A percentile compares a stretch with the other conserved stretches of the same genome.
Evolutionary conservation across 2,888 invertebrate species (phyloP).

Genomic region (Thera britannica): DNA sequence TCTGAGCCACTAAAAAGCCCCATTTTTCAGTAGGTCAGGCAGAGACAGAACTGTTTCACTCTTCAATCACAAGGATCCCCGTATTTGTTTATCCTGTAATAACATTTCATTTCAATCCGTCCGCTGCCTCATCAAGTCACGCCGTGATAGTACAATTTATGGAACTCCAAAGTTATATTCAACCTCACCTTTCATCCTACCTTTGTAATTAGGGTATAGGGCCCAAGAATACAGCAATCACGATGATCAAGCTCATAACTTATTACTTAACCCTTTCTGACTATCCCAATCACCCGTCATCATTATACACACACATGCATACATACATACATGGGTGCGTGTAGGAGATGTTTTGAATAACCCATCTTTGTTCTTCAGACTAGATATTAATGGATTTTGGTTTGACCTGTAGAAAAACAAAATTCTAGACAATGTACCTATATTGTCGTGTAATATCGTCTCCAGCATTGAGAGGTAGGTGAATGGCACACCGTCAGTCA

Average conservation of each 20-base stretch:
- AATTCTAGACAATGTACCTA: too few relatives aligned
- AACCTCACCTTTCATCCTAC: background rate
- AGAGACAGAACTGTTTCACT: too few relatives aligned
- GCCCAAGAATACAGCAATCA: constrained; percentile 16
- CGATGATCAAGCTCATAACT: constrained; percentile 25
- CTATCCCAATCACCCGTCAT: constrained; percentile 49
- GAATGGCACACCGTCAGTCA: too few relatives aligned
- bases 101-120: background rate
- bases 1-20: too few relatives aligned
- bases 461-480: too few relatives aligned
- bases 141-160: background rate
- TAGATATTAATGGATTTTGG: too few relatives aligned
- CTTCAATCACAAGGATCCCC: too few relatives aligned
- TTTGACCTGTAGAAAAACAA: too few relatives aligned
- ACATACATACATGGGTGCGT: too few relatives aligned
- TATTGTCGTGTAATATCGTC: too few relatives aligned
- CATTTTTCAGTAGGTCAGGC: too few relatives aligned
- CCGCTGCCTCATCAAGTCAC: background rate
- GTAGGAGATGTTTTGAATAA: constrained; percentile 27
- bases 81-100: too few relatives aligned
- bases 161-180: background rate
- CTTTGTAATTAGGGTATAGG: background rate
- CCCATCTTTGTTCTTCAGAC: constrained; percentile 43
- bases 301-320: constrained; percentile 41
- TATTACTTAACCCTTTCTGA: constrained; percentile 23